phyloP scores from a whole-genome alignment of 2,797 vertebrate species.

The Esox lucius region DNA sequence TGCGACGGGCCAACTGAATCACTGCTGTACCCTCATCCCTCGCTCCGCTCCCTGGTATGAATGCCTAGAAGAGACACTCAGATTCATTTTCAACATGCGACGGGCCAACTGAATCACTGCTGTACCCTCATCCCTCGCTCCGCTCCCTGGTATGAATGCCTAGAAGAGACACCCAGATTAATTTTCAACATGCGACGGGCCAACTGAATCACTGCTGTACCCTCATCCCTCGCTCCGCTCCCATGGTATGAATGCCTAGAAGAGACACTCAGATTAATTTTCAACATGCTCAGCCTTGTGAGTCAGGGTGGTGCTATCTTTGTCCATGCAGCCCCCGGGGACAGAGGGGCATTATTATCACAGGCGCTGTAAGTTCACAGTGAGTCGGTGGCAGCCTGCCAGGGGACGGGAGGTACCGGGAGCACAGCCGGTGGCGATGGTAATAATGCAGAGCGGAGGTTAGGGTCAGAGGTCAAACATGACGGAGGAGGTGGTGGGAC shows the following conservation, averaged over 20 bases:
- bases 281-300: not conserved
- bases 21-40: not conserved
- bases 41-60: not conserved
- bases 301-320: constrained; percentile 6
- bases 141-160: no score
- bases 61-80: no score
- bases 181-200: no score
- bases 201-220: not conserved
- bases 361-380: not conserved
- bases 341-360: not conserved
- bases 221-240: not conserved
- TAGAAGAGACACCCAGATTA: no score
- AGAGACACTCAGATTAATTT: not conserved
- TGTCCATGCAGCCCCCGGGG: not conserved
- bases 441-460: not conserved
- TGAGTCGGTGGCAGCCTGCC: not conserved
- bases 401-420: not conserved
- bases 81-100: no score
- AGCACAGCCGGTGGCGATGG: not conserved
- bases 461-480: not conserved
- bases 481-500: not conserved
- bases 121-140: not conserved
- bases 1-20: not conserved
- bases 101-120: not conserved
- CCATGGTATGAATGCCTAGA: not conserved